Percentiles rank a stretch among this genome's conserved stretches.
phyloP scores from a whole-genome alignment of 53 echinoderm and acorn worm species.

The Holothuria scabra region DNA sequence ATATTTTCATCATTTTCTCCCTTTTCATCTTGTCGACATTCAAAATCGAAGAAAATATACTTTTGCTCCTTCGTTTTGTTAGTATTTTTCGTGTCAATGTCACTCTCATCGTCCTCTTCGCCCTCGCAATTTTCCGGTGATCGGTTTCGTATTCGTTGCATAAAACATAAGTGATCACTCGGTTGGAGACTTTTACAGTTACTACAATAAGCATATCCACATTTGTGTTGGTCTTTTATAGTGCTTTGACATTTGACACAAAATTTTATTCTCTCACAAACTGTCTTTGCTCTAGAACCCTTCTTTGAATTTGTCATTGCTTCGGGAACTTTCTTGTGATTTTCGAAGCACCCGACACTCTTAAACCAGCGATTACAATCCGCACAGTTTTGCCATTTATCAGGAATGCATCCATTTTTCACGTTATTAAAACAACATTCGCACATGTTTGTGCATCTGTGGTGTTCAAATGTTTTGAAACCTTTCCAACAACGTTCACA shows the following conservation, averaged over 20 bases:
- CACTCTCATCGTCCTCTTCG: not conserved
- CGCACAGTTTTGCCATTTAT: not conserved
- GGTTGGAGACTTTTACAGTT: conserved; percentile 36
- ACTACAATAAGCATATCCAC: conserved; percentile 32
- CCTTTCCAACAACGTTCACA: conserved; percentile 66
- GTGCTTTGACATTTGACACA: not conserved
- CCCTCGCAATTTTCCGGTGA: no score
- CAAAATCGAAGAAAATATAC: conserved; percentile 55
- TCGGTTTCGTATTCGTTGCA: conserved; percentile 21
- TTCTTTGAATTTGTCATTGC: conserved; percentile 1
- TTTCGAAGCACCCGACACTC: conserved; percentile 40
- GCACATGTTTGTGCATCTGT: conserved; percentile 51
- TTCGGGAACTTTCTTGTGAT: conserved; percentile 44
- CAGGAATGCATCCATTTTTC: not conserved
- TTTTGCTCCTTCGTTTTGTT: not conserved
- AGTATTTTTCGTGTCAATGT: not conserved
- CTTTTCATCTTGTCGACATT: conserved; percentile 37
- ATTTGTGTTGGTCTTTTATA: conserved; percentile 23
- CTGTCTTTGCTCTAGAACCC: not conserved
- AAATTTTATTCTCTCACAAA: not conserved
- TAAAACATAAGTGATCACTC: conserved; percentile 49
- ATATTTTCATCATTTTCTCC: no score
- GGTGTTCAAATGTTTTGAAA: conserved; percentile 46
- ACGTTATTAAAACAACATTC: conserved; percentile 23
- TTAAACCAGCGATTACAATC: conserved; percentile 63